Conservation (phyloP, 2,888 invertebrate species). For the Hydroisotoma schaefferi region DNA sequence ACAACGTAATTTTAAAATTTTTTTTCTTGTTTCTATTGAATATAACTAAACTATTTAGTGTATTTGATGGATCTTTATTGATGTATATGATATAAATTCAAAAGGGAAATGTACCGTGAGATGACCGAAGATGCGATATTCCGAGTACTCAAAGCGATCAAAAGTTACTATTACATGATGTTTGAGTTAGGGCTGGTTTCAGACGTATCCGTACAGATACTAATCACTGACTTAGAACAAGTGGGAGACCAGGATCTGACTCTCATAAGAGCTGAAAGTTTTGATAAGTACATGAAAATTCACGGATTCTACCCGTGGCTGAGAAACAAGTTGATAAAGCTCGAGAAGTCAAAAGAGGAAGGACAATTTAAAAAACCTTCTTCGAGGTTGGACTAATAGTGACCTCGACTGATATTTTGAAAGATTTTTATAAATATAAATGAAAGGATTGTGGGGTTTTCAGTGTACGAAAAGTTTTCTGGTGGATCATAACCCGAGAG, state of each 20-base stretch:
- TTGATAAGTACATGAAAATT: conserved; percentile 32
- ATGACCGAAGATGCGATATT: conserved; percentile 61
- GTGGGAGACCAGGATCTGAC: conserved; percentile 54
- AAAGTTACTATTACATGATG: conserved; percentile 48
- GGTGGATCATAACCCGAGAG: conserved; percentile 41
- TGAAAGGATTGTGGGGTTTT: neutral
- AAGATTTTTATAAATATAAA: too few relatives aligned
- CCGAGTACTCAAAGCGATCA: conserved; percentile 61
- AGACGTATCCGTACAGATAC: conserved; percentile 58
- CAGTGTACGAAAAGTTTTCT: conserved; percentile 16
- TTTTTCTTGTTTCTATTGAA: too few relatives aligned
- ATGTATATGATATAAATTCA: too few relatives aligned
- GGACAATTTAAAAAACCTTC: conserved; percentile 48
- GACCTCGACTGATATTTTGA: neutral
- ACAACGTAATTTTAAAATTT: too few relatives aligned
- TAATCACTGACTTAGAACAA: conserved; percentile 59
- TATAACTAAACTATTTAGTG: too few relatives aligned
- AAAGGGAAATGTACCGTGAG: conserved; percentile 60
- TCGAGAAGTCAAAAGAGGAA: conserved; percentile 8
- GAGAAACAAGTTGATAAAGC: conserved; percentile 53
- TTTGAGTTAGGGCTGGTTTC: conserved; percentile 62
- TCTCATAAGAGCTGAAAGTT: conserved; percentile 34
- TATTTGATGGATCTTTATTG: too few relatives aligned
- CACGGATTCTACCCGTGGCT: conserved; percentile 54
- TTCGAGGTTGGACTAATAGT: neutral